These are phyloP conservation scores for Peromyscus attwateri DNA, from an alignment of 2,797 vertebrate genomes.

Conservation along the genomic window DNA sequence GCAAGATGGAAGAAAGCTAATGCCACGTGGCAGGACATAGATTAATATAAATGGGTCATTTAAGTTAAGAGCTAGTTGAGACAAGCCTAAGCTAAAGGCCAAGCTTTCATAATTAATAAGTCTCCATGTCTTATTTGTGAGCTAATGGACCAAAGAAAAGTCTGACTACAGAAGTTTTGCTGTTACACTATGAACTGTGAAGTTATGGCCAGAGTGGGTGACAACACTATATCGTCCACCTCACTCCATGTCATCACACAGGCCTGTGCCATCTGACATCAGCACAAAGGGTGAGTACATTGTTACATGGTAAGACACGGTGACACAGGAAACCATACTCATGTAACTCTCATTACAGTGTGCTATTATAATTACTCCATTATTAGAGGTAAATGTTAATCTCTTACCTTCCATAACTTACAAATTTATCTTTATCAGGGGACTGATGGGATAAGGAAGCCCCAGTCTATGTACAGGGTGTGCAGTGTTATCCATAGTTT, in stretches of 20 bases:
- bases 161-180: not conserved
- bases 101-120: not conserved
- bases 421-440: not conserved
- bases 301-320: not conserved
- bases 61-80: not conserved
- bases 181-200: not conserved
- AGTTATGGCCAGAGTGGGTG: not conserved
- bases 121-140: not conserved
- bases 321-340: not conserved
- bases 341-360: not conserved
- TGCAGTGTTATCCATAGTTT: not conserved
- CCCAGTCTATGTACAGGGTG: not conserved
- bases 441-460: not conserved
- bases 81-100: not conserved
- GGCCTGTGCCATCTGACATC: not conserved
- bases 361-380: not conserved
- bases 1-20: not conserved
- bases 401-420: not conserved
- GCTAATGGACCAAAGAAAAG: not conserved
- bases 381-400: not conserved
- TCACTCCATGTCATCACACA: no score
- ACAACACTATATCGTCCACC: not conserved
- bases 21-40: not conserved
- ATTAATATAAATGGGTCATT: not conserved
- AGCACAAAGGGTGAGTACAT: not conserved